Conservation (phyloP, 1,140 invertebrate genomes). For the Brachionus paranguensis region DNA sequence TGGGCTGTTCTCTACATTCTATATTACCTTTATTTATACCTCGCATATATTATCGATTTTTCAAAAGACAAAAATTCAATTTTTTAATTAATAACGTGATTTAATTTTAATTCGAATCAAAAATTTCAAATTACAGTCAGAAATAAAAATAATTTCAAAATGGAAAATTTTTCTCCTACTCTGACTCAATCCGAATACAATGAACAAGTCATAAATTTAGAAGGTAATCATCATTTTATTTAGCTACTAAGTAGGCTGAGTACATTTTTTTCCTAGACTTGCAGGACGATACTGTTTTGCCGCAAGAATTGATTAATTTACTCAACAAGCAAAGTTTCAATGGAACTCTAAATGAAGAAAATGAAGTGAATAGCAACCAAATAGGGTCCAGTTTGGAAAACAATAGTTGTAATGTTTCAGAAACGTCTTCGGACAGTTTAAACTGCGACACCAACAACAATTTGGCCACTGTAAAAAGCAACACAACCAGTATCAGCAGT, state of each 20-base stretch:
- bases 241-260: not conserved
- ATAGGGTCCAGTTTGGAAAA: not conserved
- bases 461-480: not conserved
- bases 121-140: not conserved
- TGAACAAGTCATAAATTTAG: not conserved
- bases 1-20: not conserved
- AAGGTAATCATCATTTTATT: not conserved
- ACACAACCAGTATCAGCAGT: not conserved
- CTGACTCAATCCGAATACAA: not conserved
- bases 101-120: not conserved
- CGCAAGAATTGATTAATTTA: slow-evolving; percentile 11
- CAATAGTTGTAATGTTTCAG: not conserved
- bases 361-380: not conserved
- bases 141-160: not conserved
- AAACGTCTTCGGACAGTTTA: not conserved
- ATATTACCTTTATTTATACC: not conserved
- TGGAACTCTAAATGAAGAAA: not conserved
- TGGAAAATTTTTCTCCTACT: not conserved
- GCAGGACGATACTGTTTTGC: not conserved
- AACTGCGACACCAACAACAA: not conserved
- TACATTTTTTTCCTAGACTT: not conserved
- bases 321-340: slow-evolving; percentile 3
- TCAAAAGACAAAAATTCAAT: not conserved
- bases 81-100: not conserved
- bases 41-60: not conserved